Percentiles rank a stretch among this genome's conserved stretches.
Evolutionary conservation across 1,140 invertebrate species (phyloP).

Genomic region (Drosophila elegans): DNA sequence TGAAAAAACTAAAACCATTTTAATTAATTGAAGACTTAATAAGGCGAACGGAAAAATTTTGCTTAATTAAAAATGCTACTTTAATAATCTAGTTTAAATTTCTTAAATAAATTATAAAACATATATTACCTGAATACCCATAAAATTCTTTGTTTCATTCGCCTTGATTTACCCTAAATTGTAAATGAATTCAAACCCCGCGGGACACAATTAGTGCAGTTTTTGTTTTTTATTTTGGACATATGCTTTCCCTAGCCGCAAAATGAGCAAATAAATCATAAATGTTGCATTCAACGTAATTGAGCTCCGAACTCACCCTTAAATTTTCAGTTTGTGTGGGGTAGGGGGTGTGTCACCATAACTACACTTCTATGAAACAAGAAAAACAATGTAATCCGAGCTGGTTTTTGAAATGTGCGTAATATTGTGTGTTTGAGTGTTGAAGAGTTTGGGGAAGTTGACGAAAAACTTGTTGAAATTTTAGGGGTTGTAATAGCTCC

Average conservation of each 20-base stretch:
- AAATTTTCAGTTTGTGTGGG: slow-evolving; percentile 36
- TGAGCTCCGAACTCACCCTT: slow-evolving; percentile 61
- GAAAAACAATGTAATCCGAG: slow-evolving; percentile 73
- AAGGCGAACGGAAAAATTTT: too few species aligned
- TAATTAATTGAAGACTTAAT: too few species aligned
- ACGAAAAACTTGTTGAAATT: slow-evolving; percentile 12
- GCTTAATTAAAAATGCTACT: too few species aligned
- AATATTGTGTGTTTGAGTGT: slow-evolving; percentile 51
- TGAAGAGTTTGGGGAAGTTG: slow-evolving; percentile 2
- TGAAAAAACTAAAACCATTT: too few species aligned
- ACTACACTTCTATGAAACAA: slow-evolving; percentile 55
- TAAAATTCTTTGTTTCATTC: neutral
- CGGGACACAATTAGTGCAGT: slow-evolving; percentile 67
- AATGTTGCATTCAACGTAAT: slow-evolving; percentile 75
- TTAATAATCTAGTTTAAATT: neutral
- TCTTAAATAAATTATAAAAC: neutral
- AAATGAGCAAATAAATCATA: slow-evolving; percentile 84
- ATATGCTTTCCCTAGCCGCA: slow-evolving; percentile 65
- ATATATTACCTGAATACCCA: too few species aligned
- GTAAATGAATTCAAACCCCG: slow-evolving; percentile 41
- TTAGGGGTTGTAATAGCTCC: slow-evolving; percentile 59
- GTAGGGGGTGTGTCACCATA: slow-evolving; percentile 28
- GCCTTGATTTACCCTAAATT: slow-evolving; percentile 45
- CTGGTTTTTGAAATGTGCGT: slow-evolving; percentile 48
- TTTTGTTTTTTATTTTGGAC: slow-evolving; percentile 58